Conservation (phyloP, 2,113 vertebrate species). For the Xyliphius kryptos region DNA sequence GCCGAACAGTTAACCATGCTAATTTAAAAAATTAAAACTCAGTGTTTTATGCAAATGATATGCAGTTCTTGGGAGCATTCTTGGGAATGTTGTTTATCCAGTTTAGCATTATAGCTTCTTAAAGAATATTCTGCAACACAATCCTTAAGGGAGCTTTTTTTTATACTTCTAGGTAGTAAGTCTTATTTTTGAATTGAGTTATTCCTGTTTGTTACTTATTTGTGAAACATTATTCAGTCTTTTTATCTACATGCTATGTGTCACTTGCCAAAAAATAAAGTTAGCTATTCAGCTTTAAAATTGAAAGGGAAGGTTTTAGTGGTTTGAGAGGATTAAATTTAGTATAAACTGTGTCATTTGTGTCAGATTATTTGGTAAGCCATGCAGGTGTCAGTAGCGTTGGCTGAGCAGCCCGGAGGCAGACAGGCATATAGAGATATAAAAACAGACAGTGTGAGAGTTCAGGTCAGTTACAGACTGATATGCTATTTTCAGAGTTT, state of each 20-base stretch:
- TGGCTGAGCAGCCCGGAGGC: conserved; percentile 36
- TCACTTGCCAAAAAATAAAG: no score
- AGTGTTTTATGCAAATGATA: conserved; percentile 52
- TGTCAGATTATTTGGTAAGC: conserved; percentile 6
- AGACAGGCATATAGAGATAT: conserved; percentile 54
- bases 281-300: no score
- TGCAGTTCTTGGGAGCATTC: conserved; percentile 43
- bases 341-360: conserved; percentile 1
- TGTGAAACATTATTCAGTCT: no score
- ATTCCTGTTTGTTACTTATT: no score
- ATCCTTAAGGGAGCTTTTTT: neutral
- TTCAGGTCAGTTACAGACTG: conserved; percentile 59
- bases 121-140: conserved; percentile 18
- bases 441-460: conserved; percentile 46
- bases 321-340: neutral
- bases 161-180: no score
- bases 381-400: conserved; percentile 16
- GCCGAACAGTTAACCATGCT: conserved; percentile 57
- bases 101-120: conserved; percentile 27
- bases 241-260: no score
- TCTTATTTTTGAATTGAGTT: no score
- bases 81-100: conserved; percentile 28
- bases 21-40: conserved; percentile 66
- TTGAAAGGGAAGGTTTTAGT: neutral
- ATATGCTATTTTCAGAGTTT: conserved; percentile 61